Evolutionary conservation across 1,140 invertebrate genomes (phyloP).

Genomic region (Bombus confusus): DNA sequence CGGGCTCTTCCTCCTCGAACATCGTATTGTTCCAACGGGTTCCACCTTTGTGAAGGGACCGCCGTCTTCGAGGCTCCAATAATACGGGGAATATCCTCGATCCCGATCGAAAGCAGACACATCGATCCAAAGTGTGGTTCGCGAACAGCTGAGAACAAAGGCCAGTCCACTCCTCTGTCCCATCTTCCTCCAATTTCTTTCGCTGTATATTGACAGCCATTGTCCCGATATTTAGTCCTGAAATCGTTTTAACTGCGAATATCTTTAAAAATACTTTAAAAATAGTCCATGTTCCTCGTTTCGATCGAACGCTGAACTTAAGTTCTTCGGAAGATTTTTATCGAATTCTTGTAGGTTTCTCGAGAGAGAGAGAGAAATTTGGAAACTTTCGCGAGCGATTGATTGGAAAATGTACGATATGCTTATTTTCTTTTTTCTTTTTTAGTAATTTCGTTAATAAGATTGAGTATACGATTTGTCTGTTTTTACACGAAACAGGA

Average conservation of each 20-base stretch:
- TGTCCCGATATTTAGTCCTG: conserved; percentile 37
- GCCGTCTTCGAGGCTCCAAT: conserved; percentile 72
- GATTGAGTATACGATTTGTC: no score
- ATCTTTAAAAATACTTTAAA: background rate
- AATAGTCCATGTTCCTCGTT: background rate
- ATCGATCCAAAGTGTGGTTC: conserved; percentile 70
- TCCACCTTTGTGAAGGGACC: conserved; percentile 75
- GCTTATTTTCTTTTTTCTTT: no score
- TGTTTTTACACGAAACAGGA: no score
- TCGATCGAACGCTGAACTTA: background rate
- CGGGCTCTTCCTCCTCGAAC: conserved; percentile 59
- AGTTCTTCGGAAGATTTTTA: no score
- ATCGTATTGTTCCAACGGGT: conserved; percentile 76
- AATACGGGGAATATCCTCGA: conserved; percentile 74
- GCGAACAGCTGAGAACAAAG: conserved; percentile 73
- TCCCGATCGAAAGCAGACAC: conserved; percentile 72
- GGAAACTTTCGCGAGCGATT: no score
- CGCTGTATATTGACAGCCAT: conserved; percentile 45
- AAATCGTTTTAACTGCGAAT: conserved; percentile 36
- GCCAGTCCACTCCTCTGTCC: conserved; percentile 27
- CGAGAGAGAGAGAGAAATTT: no score
- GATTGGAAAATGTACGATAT: no score
- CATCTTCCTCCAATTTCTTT: background rate
- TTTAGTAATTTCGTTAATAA: no score
- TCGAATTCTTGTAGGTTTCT: no score